These are phyloP conservation scores for Diceros bicornis DNA, from an alignment of 2,797 vertebrate species.

Conservation along the genomic window DNA sequence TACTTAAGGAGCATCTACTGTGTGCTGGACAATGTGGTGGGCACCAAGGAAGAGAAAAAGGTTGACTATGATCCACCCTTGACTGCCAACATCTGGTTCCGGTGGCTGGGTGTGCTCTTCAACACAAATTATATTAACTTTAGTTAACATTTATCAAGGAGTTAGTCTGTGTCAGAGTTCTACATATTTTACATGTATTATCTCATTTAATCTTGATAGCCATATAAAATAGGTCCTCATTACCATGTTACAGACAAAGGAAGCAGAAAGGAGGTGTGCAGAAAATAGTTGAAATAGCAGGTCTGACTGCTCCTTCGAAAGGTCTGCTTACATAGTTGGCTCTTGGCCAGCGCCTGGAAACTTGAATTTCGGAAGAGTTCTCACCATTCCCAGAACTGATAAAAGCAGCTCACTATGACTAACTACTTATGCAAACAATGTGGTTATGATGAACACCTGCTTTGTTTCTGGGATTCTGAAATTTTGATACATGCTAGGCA, in stretches of 20 bases:
- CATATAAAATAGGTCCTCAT: background rate
- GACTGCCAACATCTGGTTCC: background rate
- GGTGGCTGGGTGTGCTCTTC: background rate
- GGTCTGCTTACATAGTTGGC: background rate
- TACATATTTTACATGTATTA: background rate
- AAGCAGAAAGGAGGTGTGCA: background rate
- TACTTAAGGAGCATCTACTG: background rate
- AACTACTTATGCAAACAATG: background rate
- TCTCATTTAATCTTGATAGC: background rate
- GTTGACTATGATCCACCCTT: background rate
- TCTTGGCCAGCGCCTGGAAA: background rate
- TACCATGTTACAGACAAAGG: background rate
- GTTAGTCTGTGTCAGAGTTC: background rate
- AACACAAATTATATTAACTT: background rate
- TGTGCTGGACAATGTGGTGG: background rate
- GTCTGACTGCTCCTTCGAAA: background rate
- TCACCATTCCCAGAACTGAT: background rate
- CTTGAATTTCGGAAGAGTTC: background rate
- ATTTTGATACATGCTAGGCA: background rate
- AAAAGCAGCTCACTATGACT: background rate
- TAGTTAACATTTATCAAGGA: background rate
- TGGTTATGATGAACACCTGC: background rate
- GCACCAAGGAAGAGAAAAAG: background rate
- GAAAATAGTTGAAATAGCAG: background rate
- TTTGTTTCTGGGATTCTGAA: background rate